Evolutionary conservation across 2,888 invertebrate species (phyloP), one percentile per base, ranked within the genome.

Genomic region (Pseudococcus viburni): DNA sequence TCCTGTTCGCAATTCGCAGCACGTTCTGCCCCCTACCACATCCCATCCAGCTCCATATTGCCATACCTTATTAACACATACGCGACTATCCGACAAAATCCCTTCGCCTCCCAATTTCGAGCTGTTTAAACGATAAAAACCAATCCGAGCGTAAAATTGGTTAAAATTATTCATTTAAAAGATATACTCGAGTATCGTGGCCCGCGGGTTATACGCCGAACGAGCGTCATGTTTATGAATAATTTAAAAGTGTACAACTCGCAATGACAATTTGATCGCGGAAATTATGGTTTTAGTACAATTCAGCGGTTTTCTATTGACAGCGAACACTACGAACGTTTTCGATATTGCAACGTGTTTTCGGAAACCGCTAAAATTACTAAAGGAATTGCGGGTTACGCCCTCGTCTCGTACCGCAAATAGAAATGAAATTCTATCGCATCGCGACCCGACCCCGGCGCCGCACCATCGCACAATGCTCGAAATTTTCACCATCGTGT

Each of bases 181-280:
- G 68, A 73, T 73, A 33, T 22, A 22, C 22, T 19, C 22, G 42
- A 80, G 26, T 33, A 33, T 33, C 26, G 26, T 33, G 26, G 26
- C 26, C 26, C 26, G 39, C n/a, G 8, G 42, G 42, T 42, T 46
- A 11, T 39, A 39, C 77, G 15, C 6, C 17, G 77, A 77, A 33
- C 26, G 55, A 55, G 59, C 19, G n/a, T 5, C 19, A 59, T 80
- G 80, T 80, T 80, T 80, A 80, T 80, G 80, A 80, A 80, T 80
- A 42, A 80, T 80, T 80, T 80, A 80, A 80, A 80, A 80, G 68
- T 26, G 68, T 73, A 33, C 26, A 33, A 73, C 73, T 73, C 33
- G 80, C 80, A 42, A 80, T n/a, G 80, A 80, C 80, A 80, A 80
- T 80, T 80, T 80, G 80, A 80, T 80, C 80, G 80, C 42, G 42